Percentiles rank a stretch among this genome's conserved stretches.
phyloP scores from a whole-genome alignment of 1,140 invertebrate genomes.

The Riptortus pedestris region DNA sequence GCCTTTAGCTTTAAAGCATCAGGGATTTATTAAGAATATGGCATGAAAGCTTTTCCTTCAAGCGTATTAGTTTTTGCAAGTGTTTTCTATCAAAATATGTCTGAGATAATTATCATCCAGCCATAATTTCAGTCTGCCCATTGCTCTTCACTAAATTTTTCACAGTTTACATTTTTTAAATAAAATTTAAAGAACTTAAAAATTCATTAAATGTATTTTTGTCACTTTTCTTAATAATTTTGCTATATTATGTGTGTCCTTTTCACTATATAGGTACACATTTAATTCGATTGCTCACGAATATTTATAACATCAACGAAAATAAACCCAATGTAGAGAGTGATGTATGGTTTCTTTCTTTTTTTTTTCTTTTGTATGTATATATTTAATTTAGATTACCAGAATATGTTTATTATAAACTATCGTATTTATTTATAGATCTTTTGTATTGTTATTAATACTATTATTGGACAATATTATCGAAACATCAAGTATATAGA shows the following conservation, averaged over 20 bases:
- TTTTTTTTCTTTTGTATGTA: neutral
- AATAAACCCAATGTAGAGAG: constrained; percentile 7
- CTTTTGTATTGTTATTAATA: no score
- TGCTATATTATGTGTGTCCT: constrained; percentile 1
- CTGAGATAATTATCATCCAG: neutral
- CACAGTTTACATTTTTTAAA: constrained; percentile 1
- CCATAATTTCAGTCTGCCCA: constrained; percentile 1
- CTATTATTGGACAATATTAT: no score
- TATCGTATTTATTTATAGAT: no score
- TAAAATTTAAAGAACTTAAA: constrained; percentile 2
- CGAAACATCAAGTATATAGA: no score
- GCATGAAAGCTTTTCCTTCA: no score
- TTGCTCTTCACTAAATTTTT: neutral
- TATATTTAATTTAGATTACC: neutral
- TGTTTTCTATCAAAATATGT: no score
- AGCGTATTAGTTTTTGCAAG: no score
- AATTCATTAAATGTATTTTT: constrained; percentile 11
- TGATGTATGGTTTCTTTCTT: constrained; percentile 1
- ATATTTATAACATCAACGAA: constrained; percentile 14
- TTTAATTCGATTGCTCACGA: constrained; percentile 4
- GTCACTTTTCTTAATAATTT: constrained; percentile 11
- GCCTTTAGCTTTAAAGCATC: neutral
- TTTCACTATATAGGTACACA: constrained; percentile 8
- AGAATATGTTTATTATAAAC: no score
- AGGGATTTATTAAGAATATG: neutral